Evolutionary conservation across 2,888 invertebrate genomes (phyloP), one percentile per base, ranked within the genome.

Genomic region (Boloria euphrosyne): DNA sequence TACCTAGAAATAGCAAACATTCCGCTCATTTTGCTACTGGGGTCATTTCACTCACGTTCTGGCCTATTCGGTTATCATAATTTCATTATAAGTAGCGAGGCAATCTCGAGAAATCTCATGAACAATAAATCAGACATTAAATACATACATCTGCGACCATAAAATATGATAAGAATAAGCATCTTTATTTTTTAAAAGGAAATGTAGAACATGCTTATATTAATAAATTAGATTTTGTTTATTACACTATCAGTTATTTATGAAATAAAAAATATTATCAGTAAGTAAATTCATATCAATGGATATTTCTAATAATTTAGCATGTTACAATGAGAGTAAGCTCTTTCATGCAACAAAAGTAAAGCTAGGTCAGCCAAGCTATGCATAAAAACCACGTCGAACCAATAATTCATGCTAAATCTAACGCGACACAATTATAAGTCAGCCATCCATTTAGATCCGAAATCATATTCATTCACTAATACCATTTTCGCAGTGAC

Each of bases 391-490:
- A 83, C 84, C 80, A 83, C 86, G 85, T 88, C 85, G 82, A 86
- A 88, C 86, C 90, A 90, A 92, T 92, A 91, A 91, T 86, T 92
- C 90, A 92, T 87, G 89, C 87, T 90, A 87, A 91, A 91, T 89
- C 87, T 89, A 89, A 81, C 86, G 83, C 82, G 80, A 80, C 76
- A 91, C 91, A 90, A 91, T 91, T 91, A 90, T 86, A 92, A 91
- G 90, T 87, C 91, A 90, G 84, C 87, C 89, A 80, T 86, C 84
- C 85, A 90, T 91, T 87, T 84, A 82, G 83, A 84, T 88, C 87
- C 83, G 83, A 85, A 89, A 90, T 90, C 83, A 90, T 89, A 90
- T 91, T 91, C 91, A 91, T 90, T 82, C 84, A 79, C 82, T 89
- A 90, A 90, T 90, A 84, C 86, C 86, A 90, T 90, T 87, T 87